Percentiles rank a stretch among this genome's conserved stretches.
phyloP scores from a whole-genome alignment of 2,113 vertebrate species.

The Heterotis niloticus region DNA sequence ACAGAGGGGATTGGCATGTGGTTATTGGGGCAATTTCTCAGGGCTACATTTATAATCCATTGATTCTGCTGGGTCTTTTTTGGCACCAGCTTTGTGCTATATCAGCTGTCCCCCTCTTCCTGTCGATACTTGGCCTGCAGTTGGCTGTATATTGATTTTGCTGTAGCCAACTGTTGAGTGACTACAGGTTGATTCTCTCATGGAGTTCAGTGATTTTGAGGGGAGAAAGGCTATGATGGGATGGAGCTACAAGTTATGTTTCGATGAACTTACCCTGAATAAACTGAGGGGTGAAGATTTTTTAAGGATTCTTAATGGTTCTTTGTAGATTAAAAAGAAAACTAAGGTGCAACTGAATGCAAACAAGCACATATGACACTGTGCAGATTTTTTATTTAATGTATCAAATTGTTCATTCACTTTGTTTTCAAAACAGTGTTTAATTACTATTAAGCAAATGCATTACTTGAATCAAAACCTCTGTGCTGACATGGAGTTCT shows the following conservation, averaged over 20 bases:
- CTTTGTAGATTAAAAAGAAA: too few species aligned
- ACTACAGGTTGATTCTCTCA: constrained; percentile 43
- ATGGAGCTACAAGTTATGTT: too few species aligned
- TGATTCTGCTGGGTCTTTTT: constrained; percentile 39
- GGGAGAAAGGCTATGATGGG: not conserved
- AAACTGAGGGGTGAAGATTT: not conserved
- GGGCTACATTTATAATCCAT: constrained; percentile 45
- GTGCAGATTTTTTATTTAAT: too few species aligned
- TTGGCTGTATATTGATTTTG: constrained; percentile 42
- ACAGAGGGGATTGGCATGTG: constrained; percentile 26
- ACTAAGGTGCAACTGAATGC: too few species aligned
- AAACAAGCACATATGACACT: too few species aligned
- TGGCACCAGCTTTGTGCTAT: constrained; percentile 43
- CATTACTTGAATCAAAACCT: too few species aligned
- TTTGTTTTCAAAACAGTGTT: too few species aligned
- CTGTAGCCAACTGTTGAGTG: constrained; percentile 48
- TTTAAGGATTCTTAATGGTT: not conserved
- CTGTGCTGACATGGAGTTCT: too few species aligned
- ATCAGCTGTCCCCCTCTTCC: constrained; percentile 38
- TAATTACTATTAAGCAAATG: too few species aligned
- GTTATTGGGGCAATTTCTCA: constrained; percentile 44
- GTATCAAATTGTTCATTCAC: too few species aligned
- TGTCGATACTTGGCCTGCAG: constrained; percentile 47
- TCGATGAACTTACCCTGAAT: too few species aligned
- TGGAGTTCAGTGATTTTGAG: constrained; percentile 23